Evolutionary conservation across 1,140 invertebrate genomes (phyloP), one percentile per base, ranked within the genome.

Genomic region (Zaprionus ghesquierei): DNA sequence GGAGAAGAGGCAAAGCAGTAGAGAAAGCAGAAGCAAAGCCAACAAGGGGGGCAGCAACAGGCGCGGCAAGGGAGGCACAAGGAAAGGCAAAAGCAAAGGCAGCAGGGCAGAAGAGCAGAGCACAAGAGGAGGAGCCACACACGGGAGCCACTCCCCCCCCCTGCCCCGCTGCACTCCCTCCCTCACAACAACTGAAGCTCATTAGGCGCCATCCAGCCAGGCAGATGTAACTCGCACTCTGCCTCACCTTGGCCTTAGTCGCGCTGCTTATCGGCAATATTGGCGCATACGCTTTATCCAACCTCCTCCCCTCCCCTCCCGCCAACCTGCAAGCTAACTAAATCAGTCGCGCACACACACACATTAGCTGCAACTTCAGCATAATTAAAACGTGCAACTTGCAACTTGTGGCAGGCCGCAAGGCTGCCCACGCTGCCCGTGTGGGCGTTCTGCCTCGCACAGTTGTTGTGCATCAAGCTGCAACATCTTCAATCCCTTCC

Each of bases 301-400:
- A n/a, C n/a, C n/a, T 15, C 5, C 35, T 4, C 12, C 31, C 31
- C 3, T 12, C 31, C 35, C 13, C 35, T 27, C 25, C 35, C 6
- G 0, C 35, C 6, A 5, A n/a, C 35, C n/a, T 15, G 5, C 35
- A 38, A 25, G 25, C 33, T n/a, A n/a, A n/a, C n/a, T n/a, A n/a
- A n/a, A n/a, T n/a, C n/a, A n/a, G n/a, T n/a, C 12, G 4, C 33
- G 12, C 5, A 5, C 33, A 5, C 33, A 35, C 33, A n/a, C 63
- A 54, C 55, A 72, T 72, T 68, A 72, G 53, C 62, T 13, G 63
- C 69, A 72, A 22, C 63, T 68, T 66, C 35, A 68, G 53, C 63
- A 72, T 72, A 72, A 72, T 72, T 72, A 66, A 68, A 68, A 72
- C 66, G 55, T 13, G 35, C 55, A 72, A 68, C 49, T 15, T 46